A percentile compares a stretch with the other conserved stretches of the same genome.
Evolutionary conservation across 2,797 vertebrate species (phyloP).

Genomic region (Neoniphon sammara): DNA sequence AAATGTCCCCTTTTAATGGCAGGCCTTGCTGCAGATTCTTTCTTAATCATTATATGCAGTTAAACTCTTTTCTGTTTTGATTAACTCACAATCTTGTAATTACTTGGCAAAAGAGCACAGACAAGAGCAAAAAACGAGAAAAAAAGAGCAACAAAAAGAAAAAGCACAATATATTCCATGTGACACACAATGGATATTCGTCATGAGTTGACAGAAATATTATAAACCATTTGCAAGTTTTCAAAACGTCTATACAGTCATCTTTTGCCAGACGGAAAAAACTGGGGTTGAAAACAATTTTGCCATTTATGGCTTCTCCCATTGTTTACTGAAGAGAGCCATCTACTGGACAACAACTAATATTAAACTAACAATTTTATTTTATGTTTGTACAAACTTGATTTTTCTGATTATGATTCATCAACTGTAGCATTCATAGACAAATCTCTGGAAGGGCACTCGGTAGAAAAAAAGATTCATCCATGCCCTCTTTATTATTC

Average conservation of each 20-base stretch:
- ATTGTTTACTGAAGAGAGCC: constrained; percentile 73
- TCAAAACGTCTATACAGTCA: not conserved
- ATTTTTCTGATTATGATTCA: constrained; percentile 8
- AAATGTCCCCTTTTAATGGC: constrained; percentile 46
- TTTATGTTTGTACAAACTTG: not conserved
- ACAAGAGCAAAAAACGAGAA: not conserved
- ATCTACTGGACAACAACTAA: constrained; percentile 70
- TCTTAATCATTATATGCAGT: constrained; percentile 39
- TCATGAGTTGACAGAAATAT: constrained; percentile 9
- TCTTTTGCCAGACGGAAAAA: not conserved
- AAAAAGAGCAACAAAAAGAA: not conserved
- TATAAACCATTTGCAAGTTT: constrained; percentile 6
- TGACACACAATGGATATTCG: not conserved
- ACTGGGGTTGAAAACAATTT: not conserved
- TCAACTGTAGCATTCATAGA: not conserved
- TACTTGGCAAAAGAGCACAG: constrained; percentile 23
- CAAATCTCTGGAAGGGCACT: not conserved
- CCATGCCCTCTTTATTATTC: not conserved
- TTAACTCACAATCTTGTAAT: constrained; percentile 34
- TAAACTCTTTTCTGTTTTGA: constrained; percentile 45
- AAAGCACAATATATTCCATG: not conserved
- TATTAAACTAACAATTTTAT: constrained; percentile 9
- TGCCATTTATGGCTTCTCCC: not conserved
- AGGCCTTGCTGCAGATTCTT: constrained; percentile 27
- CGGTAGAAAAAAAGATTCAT: not conserved